These are phyloP conservation scores for Geodia barretti DNA, from an alignment of 37 sponge, comb jelly and placozoan genomes.

Conservation along the genomic window DNA sequence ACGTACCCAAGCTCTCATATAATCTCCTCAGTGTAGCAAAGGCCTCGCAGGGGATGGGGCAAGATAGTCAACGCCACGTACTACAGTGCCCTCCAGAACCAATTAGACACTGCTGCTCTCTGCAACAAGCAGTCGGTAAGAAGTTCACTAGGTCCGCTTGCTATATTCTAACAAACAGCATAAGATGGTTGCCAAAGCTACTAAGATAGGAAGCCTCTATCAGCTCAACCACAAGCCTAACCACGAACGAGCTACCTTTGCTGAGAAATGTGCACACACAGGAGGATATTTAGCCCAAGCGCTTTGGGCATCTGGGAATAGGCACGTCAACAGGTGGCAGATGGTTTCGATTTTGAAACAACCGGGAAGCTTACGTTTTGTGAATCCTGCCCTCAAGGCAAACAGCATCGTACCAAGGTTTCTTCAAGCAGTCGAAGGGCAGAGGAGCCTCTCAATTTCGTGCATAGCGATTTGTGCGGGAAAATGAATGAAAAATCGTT, in stretches of 20 bases:
- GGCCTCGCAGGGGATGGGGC: slow-evolving; percentile 33
- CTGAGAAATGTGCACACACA: slow-evolving; percentile 24
- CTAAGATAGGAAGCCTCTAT: slow-evolving; percentile 43
- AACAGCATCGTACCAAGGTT: slow-evolving; percentile 46
- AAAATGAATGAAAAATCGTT: slow-evolving; percentile 43
- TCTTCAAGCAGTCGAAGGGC: slow-evolving; percentile 21
- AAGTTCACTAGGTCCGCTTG: slow-evolving; percentile 41
- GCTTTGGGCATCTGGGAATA: slow-evolving; percentile 43
- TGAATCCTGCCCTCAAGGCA: slow-evolving; percentile 61
- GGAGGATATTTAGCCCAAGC: slow-evolving; percentile 60
- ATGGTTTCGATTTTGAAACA: slow-evolving; percentile 40
- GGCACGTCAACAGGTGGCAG: slow-evolving; percentile 28
- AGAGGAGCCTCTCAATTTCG: slow-evolving; percentile 36
- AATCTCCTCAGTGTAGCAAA: slow-evolving; percentile 53
- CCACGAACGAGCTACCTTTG: slow-evolving; percentile 6
- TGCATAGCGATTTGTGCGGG: slow-evolving; percentile 61
- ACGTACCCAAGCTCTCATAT: slow-evolving; percentile 46
- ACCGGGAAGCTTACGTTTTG: slow-evolving; percentile 46
- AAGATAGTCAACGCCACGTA: too few species aligned
- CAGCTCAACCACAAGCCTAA: slow-evolving; percentile 11
- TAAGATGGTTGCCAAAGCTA: slow-evolving; percentile 38
- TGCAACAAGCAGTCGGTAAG: too few species aligned
- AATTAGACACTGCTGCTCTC: too few species aligned
- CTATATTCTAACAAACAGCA: slow-evolving; percentile 16
- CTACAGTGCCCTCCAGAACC: too few species aligned